Percentiles rank a stretch among this genome's conserved stretches.
Evolutionary conservation across 2,113 vertebrate species (phyloP).

Genomic region (Calypte anna): DNA sequence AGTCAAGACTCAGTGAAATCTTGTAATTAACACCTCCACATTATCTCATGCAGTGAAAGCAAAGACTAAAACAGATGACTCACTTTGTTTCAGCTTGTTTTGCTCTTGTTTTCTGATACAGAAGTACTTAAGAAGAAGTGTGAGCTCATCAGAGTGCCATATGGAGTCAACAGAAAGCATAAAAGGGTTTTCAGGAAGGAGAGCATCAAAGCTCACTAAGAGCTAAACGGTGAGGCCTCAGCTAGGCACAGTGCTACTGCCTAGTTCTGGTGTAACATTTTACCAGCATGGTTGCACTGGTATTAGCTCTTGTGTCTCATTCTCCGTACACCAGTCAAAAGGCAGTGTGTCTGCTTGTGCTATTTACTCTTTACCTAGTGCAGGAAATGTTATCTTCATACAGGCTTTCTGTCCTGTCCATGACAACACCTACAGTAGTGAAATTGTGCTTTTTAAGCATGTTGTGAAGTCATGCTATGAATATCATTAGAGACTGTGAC

Average conservation of each 20-base stretch:
- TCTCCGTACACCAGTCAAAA: neutral
- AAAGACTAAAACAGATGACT: conserved; percentile 83
- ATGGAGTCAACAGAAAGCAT: conserved; percentile 74
- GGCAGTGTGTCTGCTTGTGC: neutral
- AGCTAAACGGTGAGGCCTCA: neutral
- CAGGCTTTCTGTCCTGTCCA: neutral
- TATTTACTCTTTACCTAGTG: neutral
- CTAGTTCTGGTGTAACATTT: neutral
- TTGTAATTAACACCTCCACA: conserved; percentile 86
- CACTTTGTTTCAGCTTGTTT: conserved; percentile 80
- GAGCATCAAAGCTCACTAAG: conserved; percentile 56
- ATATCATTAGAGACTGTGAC: neutral
- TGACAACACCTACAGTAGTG: no score
- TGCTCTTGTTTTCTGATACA: conserved; percentile 81
- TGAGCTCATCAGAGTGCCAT: conserved; percentile 77
- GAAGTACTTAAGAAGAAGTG: conserved; percentile 77
- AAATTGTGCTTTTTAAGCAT: neutral
- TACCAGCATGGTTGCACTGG: neutral
- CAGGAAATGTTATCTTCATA: neutral
- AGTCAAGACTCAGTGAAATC: conserved; percentile 82
- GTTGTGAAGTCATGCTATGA: neutral
- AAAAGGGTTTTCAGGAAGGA: conserved; percentile 58
- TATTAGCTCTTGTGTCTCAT: neutral
- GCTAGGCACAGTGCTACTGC: neutral
- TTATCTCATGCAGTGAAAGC: conserved; percentile 83